Conservation (phyloP, 2,113 vertebrate genomes). For the Oophaga pumilio region DNA sequence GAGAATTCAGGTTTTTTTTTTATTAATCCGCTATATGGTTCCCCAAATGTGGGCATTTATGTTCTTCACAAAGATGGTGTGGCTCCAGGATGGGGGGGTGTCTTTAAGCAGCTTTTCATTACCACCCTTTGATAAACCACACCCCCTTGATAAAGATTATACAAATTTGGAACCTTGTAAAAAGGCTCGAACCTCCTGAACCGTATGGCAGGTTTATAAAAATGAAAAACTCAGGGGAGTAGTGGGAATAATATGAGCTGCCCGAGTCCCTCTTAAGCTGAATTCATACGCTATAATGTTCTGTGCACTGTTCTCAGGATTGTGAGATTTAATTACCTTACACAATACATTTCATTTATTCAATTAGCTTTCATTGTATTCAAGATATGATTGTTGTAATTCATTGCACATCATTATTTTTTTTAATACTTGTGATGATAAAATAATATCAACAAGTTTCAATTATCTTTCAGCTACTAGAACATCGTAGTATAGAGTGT, state of each 20-base stretch:
- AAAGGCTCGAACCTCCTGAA: no score
- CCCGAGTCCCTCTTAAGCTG: not conserved
- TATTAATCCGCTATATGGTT: no score
- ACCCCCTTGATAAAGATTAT: no score
- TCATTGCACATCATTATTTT: not conserved
- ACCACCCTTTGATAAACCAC: no score
- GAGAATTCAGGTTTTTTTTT: no score
- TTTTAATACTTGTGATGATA: not conserved
- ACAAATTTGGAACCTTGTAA: no score
- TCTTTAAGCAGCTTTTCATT: no score
- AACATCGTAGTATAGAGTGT: not conserved
- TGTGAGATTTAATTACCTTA: not conserved
- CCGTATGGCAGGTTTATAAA: no score
- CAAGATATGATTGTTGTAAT: conserved; percentile 3
- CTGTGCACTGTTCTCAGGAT: not conserved
- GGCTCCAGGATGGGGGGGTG: no score
- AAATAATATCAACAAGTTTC: not conserved
- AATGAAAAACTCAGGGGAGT: no score
- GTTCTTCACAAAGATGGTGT: no score
- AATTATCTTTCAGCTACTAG: conserved; percentile 5
- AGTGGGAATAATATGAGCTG: not conserved
- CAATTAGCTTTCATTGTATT: conserved; percentile 2
- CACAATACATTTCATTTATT: conserved; percentile 3
- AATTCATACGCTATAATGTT: not conserved
- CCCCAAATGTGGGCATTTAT: no score